Conservation (phyloP, 1,140 invertebrate genomes). For the Achroia grisella region DNA sequence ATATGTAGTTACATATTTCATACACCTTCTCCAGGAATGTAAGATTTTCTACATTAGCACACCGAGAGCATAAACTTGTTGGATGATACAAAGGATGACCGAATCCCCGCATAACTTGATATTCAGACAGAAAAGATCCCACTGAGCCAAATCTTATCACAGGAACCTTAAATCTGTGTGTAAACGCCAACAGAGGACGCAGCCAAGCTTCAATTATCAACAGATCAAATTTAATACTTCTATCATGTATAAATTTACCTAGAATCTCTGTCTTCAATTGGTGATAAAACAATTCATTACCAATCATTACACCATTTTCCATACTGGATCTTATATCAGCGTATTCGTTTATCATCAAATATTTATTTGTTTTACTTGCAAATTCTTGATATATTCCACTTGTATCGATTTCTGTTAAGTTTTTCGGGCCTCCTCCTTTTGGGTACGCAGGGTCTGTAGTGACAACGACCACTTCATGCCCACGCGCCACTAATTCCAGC, state of each 20-base stretch:
- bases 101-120: conserved; percentile 45
- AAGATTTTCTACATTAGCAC: conserved; percentile 18
- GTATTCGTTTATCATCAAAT: conserved; percentile 1
- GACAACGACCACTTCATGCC: conserved; percentile 35
- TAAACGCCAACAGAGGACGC: conserved; percentile 29
- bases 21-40: conserved; percentile 36
- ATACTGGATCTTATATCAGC: conserved; percentile 8
- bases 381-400: conserved; percentile 18
- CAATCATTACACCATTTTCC: conserved; percentile 3
- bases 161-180: conserved; percentile 49
- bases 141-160: conserved; percentile 31
- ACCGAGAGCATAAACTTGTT: conserved; percentile 36
- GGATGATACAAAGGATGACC: conserved; percentile 65
- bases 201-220: conserved; percentile 37
- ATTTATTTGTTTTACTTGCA: neutral
- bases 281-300: conserved; percentile 11
- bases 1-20: conserved; percentile 19
- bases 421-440: conserved; percentile 10
- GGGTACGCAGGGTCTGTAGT: conserved; percentile 27
- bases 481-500: conserved; percentile 14
- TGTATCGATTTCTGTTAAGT: conserved; percentile 32
- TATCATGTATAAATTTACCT: conserved; percentile 21
- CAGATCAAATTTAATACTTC: conserved; percentile 31
- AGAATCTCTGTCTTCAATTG: conserved; percentile 32
- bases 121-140: conserved; percentile 32